Conservation (phyloP, 2,888 invertebrate genomes). For the Acrobasis suavella region DNA sequence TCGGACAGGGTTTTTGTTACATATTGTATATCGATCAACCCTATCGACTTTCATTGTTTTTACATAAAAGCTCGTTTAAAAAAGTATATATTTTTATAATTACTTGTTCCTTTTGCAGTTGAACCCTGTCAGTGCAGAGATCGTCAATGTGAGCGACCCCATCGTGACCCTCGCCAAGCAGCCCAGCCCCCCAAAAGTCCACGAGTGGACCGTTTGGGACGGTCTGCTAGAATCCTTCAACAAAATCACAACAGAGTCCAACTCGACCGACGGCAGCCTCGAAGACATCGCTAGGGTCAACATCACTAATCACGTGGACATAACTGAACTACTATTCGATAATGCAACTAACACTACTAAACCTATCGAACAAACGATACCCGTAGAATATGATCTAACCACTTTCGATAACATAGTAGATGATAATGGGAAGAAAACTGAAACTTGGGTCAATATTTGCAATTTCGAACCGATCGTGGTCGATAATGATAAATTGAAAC, state of each 20-base stretch:
- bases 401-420: constrained; percentile 54
- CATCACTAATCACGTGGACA: constrained; percentile 57
- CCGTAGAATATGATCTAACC: constrained; percentile 65
- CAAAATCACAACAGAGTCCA: constrained; percentile 71
- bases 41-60: too few species aligned
- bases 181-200: constrained; percentile 29
- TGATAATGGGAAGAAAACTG: constrained; percentile 48
- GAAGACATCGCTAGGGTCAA: constrained; percentile 62
- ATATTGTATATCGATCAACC: too few species aligned
- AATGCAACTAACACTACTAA: constrained; percentile 54
- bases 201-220: constrained; percentile 72
- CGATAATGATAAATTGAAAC: constrained; percentile 48
- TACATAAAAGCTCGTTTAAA: too few species aligned
- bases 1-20: too few species aligned
- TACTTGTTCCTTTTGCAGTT: constrained; percentile 48
- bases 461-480: constrained; percentile 45
- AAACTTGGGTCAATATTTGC: constrained; percentile 57
- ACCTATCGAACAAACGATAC: constrained; percentile 48
- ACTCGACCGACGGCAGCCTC: constrained; percentile 66
- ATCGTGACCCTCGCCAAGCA: not conserved
- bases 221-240: constrained; percentile 73
- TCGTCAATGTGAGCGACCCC: constrained; percentile 41
- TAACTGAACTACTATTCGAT: constrained; percentile 70
- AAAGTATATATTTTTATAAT: too few species aligned
- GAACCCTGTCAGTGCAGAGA: constrained; percentile 44